phyloP scores from a whole-genome alignment of 2,888 invertebrate species.

The Drosophila peninsularis region DNA sequence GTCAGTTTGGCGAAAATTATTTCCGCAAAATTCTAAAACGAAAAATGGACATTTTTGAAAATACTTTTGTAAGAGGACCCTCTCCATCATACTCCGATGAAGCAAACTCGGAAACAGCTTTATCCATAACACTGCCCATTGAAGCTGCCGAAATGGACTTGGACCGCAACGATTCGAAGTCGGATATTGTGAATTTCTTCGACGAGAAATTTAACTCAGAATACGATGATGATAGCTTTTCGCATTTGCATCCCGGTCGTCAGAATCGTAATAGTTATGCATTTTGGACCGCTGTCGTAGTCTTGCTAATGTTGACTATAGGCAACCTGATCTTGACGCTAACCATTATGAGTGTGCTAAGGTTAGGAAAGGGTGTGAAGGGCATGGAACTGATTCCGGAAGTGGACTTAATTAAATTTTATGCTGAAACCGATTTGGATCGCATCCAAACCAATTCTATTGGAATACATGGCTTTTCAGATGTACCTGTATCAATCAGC shows the following conservation, averaged over 20 bases:
- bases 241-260: conserved; percentile 56
- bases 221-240: conserved; percentile 66
- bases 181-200: conserved; percentile 67
- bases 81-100: conserved; percentile 84
- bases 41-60: conserved; percentile 82
- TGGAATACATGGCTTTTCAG: conserved; percentile 87
- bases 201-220: conserved; percentile 73
- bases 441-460: conserved; percentile 89
- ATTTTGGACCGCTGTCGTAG: conserved; percentile 91
- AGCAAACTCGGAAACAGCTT: conserved; percentile 80
- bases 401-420: conserved; percentile 90
- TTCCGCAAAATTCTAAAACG: conserved; percentile 9
- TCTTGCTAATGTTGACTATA: conserved; percentile 90
- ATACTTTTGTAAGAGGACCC: conserved; percentile 82
- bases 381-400: conserved; percentile 92
- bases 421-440: conserved; percentile 91
- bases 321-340: conserved; percentile 93
- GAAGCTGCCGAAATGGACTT: conserved; percentile 57
- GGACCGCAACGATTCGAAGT: conserved; percentile 67
- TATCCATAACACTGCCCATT: conserved; percentile 78
- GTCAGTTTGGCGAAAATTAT: conserved; percentile 18
- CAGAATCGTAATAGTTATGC: conserved; percentile 86
- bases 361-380: conserved; percentile 92
- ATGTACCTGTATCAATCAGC: conserved; percentile 86
- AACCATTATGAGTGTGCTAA: conserved; percentile 91